Conservation (phyloP, 2,888 invertebrate species). For the Megamerina dolium region DNA sequence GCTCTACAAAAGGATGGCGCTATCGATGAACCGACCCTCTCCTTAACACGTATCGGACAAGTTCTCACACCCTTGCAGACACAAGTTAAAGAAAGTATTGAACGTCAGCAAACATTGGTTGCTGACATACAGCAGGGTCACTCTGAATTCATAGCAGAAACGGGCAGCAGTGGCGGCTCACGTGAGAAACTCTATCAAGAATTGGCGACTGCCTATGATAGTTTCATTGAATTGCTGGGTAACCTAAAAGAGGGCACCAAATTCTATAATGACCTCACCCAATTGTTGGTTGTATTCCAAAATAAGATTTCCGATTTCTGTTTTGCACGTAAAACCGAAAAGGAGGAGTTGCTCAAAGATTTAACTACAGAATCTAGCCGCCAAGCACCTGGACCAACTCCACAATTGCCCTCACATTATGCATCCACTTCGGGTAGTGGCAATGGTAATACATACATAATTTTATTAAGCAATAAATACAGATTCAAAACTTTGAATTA, state of each 20-base stretch:
- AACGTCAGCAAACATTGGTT: slow-evolving; percentile 65
- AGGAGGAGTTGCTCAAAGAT: slow-evolving; percentile 94
- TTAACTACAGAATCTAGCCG: slow-evolving; percentile 77
- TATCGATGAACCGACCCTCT: slow-evolving; percentile 70
- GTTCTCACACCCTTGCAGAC: slow-evolving; percentile 71
- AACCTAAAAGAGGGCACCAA: slow-evolving; percentile 95
- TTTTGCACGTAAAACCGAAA: slow-evolving; percentile 98
- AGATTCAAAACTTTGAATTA: neutral
- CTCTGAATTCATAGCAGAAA: slow-evolving; percentile 51
- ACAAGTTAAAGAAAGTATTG: slow-evolving; percentile 69
- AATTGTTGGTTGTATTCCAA: slow-evolving; percentile 90
- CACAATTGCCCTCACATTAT: slow-evolving; percentile 57
- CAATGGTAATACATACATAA: slow-evolving; percentile 26
- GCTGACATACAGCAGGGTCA: slow-evolving; percentile 60
- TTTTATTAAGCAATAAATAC: neutral
- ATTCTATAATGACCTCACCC: slow-evolving; percentile 90
- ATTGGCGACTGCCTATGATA: slow-evolving; percentile 86
- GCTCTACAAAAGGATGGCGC: slow-evolving; percentile 72
- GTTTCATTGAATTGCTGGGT: slow-evolving; percentile 81
- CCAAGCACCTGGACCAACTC: slow-evolving; percentile 52
- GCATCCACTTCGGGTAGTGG: slow-evolving; percentile 44
- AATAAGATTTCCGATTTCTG: slow-evolving; percentile 97
- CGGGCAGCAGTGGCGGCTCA: slow-evolving; percentile 58
- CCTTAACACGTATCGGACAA: slow-evolving; percentile 65
- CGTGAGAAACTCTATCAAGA: slow-evolving; percentile 78